Percentiles rank a stretch among this genome's conserved stretches.
These are phyloP conservation scores for Elgonia sp. DNA, from an alignment of 2,888 invertebrate species.

Conservation along the genomic window DNA sequence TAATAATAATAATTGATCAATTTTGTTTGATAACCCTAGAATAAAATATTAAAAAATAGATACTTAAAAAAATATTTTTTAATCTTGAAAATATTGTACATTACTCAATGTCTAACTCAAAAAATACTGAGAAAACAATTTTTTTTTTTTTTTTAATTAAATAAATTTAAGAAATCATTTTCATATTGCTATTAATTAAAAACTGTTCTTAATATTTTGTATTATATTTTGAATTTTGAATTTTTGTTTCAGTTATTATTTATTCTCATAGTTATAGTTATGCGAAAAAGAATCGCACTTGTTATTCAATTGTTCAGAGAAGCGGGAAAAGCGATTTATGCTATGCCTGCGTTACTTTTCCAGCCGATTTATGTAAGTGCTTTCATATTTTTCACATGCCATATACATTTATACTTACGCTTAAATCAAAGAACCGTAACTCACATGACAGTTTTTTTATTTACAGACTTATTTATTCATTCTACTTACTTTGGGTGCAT, in stretches of 20 bases:
- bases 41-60: no score
- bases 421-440: background rate
- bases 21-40: no score
- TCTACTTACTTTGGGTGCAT: conserved; percentile 87
- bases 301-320: conserved; percentile 90
- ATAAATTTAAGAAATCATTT: no score
- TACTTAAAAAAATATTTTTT: no score
- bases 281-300: conserved; percentile 89
- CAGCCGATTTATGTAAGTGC: conserved; percentile 89
- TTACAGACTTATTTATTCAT: conserved; percentile 88
- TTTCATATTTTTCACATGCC: no score
- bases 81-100: no score
- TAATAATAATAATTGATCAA: conserved; percentile 76
- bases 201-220: no score
- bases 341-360: conserved; percentile 89
- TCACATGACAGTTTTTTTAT: background rate
- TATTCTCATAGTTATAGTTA: conserved; percentile 88
- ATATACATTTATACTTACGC: no score
- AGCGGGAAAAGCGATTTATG: conserved; percentile 89
- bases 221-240: background rate
- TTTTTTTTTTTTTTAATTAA: no score
- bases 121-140: no score
- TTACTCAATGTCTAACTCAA: no score
- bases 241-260: conserved; percentile 85
- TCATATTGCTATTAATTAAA: no score